Conservation (phyloP, 2,888 invertebrate species). For the Cephus pulcher region DNA sequence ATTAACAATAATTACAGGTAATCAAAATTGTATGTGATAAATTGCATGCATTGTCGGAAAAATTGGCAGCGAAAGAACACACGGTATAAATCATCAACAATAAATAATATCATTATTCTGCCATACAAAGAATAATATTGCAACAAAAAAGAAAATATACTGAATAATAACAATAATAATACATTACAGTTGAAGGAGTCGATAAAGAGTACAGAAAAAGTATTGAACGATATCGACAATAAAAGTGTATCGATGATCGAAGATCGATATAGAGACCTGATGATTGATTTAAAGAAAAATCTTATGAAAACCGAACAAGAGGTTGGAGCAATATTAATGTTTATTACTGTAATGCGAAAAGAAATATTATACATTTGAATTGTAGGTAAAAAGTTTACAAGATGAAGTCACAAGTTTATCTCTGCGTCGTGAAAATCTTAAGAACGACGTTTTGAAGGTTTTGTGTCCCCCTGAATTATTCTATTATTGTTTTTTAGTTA, state of each 20-base stretch:
- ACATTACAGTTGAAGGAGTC: conserved; percentile 30
- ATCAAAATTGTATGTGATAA: conserved; percentile 28
- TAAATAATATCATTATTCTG: too few relatives aligned
- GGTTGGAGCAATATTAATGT: conserved; percentile 34
- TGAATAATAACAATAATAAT: too few relatives aligned
- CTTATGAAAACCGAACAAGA: conserved; percentile 45
- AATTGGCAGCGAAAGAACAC: conserved; percentile 31
- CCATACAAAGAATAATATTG: too few relatives aligned
- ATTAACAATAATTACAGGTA: too few relatives aligned
- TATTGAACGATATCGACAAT: conserved; percentile 35
- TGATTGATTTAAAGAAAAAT: conserved; percentile 46
- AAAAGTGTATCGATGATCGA: conserved; percentile 30
- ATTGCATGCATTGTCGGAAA: conserved; percentile 28
- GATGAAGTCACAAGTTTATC: conserved; percentile 37
- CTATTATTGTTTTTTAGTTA: background rate
- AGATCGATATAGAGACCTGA: conserved; percentile 39
- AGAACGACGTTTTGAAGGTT: conserved; percentile 40
- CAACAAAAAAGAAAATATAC: too few relatives aligned
- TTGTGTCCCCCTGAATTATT: too few relatives aligned
- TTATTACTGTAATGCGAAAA: conserved; percentile 14
- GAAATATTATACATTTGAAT: background rate
- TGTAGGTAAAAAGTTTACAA: conserved; percentile 38
- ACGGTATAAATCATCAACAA: conserved; percentile 21
- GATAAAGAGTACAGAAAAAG: conserved; percentile 37
- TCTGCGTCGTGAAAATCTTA: conserved; percentile 37